Evolutionary conservation across 2,113 vertebrate genomes (phyloP).

Genomic region (Arizona elegans): DNA sequence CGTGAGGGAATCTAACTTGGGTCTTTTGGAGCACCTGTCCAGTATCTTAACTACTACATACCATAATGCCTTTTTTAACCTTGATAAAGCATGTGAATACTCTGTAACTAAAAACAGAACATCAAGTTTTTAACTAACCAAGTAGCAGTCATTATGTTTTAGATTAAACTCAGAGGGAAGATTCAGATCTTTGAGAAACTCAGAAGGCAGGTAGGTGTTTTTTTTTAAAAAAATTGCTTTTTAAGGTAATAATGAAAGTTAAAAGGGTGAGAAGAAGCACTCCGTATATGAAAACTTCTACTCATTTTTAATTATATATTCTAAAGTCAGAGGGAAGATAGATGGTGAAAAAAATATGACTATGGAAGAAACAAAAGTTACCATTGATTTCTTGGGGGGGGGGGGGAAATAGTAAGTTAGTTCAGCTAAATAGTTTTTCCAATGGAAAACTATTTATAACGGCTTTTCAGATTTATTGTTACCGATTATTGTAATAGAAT

Average conservation of each 20-base stretch:
- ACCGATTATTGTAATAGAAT: background rate
- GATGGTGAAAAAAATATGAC: background rate
- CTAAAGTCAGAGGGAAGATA: background rate
- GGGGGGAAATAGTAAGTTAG: background rate
- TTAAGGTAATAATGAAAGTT: background rate
- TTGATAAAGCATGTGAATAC: background rate
- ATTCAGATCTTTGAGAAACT: background rate
- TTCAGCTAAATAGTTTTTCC: background rate
- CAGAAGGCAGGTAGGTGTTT: background rate
- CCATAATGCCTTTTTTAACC: background rate
- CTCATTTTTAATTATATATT: background rate
- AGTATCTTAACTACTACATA: background rate
- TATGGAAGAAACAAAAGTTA: background rate
- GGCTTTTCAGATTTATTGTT: background rate
- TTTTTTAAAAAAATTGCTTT: background rate
- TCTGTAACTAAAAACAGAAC: background rate
- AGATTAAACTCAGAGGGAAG: background rate
- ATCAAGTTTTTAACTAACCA: background rate
- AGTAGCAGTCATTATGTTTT: background rate
- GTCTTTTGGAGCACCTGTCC: background rate
- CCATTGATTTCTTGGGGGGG: background rate
- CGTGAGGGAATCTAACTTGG: background rate
- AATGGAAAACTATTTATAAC: background rate
- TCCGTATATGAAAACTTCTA: background rate
- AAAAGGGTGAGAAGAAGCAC: background rate